Percentiles rank a stretch among this genome's conserved stretches.
phyloP scores from a whole-genome alignment of 2,113 vertebrate species.

The Gadus macrocephalus region DNA sequence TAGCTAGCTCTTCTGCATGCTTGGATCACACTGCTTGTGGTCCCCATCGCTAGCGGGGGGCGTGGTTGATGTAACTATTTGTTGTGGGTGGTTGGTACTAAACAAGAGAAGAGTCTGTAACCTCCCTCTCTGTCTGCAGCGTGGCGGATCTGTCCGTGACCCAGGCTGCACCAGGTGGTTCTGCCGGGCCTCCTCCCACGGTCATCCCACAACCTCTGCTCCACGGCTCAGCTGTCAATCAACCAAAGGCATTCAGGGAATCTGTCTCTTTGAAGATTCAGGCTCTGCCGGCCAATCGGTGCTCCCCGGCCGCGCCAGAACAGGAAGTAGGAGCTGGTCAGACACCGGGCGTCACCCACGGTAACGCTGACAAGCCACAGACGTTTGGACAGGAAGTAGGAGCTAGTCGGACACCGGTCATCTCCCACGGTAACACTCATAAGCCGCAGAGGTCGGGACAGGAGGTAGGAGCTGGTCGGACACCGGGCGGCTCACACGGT shows the following conservation, averaged over 20 bases:
- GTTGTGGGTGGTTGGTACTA: conserved; percentile 1
- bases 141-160: neutral
- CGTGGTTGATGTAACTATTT: neutral
- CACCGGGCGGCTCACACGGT: neutral
- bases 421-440: neutral
- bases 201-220: conserved; percentile 12
- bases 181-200: conserved; percentile 14
- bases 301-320: conserved; percentile 14
- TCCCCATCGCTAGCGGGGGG: neutral
- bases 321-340: conserved; percentile 39
- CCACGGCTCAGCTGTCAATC: conserved; percentile 20
- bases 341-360: neutral
- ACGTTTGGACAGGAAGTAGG: conserved; percentile 6
- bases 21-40: neutral
- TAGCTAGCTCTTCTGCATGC: neutral
- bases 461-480: neutral
- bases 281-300: conserved; percentile 1
- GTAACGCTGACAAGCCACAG: conserved; percentile 3
- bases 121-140: conserved; percentile 56
- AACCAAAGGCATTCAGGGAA: conserved; percentile 14
- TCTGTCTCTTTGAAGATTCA: conserved; percentile 7
- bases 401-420: neutral
- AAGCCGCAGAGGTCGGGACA: conserved; percentile 11
- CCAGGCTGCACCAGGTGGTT: neutral
- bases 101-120: conserved; percentile 34